phyloP scores from a whole-genome alignment of 1,140 invertebrate species.

The Sinonovacula constricta region DNA sequence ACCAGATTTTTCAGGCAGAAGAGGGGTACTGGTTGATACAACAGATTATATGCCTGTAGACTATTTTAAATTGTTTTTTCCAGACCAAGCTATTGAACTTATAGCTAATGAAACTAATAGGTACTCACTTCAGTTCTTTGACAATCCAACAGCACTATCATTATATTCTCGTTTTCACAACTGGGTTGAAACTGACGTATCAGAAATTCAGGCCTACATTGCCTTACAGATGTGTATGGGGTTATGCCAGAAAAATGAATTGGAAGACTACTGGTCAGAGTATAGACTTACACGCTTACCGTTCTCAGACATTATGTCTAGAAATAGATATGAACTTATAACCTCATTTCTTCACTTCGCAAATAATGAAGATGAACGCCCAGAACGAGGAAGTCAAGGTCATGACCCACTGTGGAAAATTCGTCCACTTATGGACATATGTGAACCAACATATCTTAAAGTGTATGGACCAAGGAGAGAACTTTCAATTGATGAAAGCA shows the following conservation, averaged over 20 bases:
- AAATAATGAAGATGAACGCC: neutral
- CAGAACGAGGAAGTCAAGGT: neutral
- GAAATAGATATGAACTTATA: neutral
- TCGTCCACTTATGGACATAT: constrained; percentile 11
- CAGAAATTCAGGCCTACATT: constrained; percentile 1
- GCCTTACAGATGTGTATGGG: too few relatives aligned
- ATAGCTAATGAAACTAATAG: constrained; percentile 2
- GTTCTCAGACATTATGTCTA: constrained; percentile 9
- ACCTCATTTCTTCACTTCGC: constrained; percentile 7
- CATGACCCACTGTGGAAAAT: constrained; percentile 12
- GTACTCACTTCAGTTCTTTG: constrained; percentile 7
- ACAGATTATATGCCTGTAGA: constrained; percentile 8
- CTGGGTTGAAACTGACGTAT: neutral
- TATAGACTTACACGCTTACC: neutral
- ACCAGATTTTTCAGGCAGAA: neutral
- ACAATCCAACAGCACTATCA: neutral
- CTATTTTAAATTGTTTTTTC: constrained; percentile 17
- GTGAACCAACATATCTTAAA: constrained; percentile 10
- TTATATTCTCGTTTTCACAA: neutral
- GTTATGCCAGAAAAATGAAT: neutral
- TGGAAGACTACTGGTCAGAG: constrained; percentile 8
- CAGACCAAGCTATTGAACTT: neutral
- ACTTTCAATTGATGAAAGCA: constrained; percentile 64
- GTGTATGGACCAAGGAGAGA: constrained; percentile 30
- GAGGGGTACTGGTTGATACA: constrained; percentile 7